These are phyloP conservation scores for Eucriotettix oculatus DNA, from an alignment of 2,888 invertebrate genomes.

Conservation along the genomic window DNA sequence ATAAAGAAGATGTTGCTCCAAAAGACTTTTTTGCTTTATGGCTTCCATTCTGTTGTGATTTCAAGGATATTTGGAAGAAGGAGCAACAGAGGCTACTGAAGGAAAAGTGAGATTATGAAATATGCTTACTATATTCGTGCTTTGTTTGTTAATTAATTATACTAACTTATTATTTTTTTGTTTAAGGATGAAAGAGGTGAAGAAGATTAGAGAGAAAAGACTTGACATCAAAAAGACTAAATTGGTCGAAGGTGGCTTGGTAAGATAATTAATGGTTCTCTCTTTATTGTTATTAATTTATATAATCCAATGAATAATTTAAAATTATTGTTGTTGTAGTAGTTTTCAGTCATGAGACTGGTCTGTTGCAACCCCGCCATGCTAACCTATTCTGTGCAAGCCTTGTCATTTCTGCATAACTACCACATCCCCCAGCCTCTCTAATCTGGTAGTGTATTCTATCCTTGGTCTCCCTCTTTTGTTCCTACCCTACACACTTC, in stretches of 20 bases:
- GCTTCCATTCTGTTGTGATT: slow-evolving; percentile 80
- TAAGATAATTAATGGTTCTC: slow-evolving; percentile 9
- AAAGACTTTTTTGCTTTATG: slow-evolving; percentile 82
- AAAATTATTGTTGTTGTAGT: too few relatives aligned
- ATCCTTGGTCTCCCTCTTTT: too few relatives aligned
- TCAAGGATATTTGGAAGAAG: slow-evolving; percentile 89
- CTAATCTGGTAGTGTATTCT: too few relatives aligned
- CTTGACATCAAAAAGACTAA: slow-evolving; percentile 27
- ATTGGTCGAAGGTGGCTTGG: slow-evolving; percentile 18
- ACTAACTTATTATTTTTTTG: not conserved
- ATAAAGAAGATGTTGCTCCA: slow-evolving; percentile 49
- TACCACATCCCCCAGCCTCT: too few relatives aligned
- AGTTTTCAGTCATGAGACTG: too few relatives aligned
- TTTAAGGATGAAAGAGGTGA: slow-evolving; percentile 42
- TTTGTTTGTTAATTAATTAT: too few relatives aligned
- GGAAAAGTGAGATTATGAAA: slow-evolving; percentile 47
- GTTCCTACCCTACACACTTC: too few relatives aligned
- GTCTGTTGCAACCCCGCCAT: too few relatives aligned
- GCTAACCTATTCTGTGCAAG: too few relatives aligned
- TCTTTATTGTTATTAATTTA: not conserved
- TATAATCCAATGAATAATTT: too few relatives aligned
- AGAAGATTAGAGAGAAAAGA: slow-evolving; percentile 38
- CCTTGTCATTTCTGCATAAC: too few relatives aligned
- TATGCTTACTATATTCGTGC: not conserved
- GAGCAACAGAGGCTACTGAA: slow-evolving; percentile 72